A percentile compares a stretch with the other conserved stretches of the same genome.
These are phyloP conservation scores for Leptinotarsa texana DNA, from an alignment of 1,140 invertebrate species.

Conservation along the genomic window DNA sequence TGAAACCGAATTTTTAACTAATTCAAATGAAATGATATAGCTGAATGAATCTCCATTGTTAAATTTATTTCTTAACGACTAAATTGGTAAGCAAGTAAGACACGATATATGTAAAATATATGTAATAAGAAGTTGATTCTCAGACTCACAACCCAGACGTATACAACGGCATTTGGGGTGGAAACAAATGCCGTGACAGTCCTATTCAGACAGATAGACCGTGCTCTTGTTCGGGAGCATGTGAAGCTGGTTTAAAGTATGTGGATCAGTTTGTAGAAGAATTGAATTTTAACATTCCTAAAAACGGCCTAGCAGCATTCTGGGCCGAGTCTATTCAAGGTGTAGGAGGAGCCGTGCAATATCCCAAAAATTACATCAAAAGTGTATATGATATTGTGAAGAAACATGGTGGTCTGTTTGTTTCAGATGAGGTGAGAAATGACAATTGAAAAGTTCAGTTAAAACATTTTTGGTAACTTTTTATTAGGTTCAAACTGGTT, in stretches of 20 bases:
- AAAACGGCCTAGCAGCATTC: constrained; percentile 79
- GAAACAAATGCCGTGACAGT: constrained; percentile 84
- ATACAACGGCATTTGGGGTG: constrained; percentile 87
- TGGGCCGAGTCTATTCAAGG: constrained; percentile 96
- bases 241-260: constrained; percentile 78
- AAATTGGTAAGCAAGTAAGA: too few species aligned
- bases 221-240: constrained; percentile 72
- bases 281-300: constrained; percentile 68
- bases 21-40: too few species aligned
- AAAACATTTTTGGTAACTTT: background rate
- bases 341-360: constrained; percentile 89
- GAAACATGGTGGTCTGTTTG: constrained; percentile 81
- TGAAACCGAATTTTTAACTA: too few species aligned
- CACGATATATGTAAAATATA: background rate
- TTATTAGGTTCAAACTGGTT: constrained; percentile 88
- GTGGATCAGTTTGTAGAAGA: constrained; percentile 79
- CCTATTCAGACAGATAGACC: constrained; percentile 72
- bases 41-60: too few species aligned
- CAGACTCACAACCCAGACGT: constrained; percentile 90
- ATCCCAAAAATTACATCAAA: constrained; percentile 85
- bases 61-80: too few species aligned
- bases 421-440: constrained; percentile 82
- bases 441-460: background rate
- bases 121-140: constrained; percentile 13
- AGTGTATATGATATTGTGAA: constrained; percentile 80